phyloP scores from a whole-genome alignment of 2,888 invertebrate genomes.

The Odontocolon sp. region DNA sequence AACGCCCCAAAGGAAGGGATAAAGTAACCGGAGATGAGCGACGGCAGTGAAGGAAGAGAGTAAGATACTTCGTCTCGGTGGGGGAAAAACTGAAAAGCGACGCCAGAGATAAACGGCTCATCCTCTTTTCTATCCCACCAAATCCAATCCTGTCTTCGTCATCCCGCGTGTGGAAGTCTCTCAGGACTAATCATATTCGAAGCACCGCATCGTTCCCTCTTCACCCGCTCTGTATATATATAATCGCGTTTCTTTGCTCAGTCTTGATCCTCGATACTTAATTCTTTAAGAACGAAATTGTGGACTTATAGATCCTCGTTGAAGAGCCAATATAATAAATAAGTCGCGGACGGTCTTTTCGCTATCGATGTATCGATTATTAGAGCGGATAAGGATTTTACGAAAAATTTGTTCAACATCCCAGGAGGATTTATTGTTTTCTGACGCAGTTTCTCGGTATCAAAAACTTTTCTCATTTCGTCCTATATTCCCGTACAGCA shows the following conservation, averaged over 20 bases:
- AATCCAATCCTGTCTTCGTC: slow-evolving; percentile 74
- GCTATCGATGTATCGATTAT: slow-evolving; percentile 27
- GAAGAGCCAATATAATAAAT: slow-evolving; percentile 32
- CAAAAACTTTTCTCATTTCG: slow-evolving; percentile 54
- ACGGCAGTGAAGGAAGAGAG: slow-evolving; percentile 59
- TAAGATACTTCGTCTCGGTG: slow-evolving; percentile 49
- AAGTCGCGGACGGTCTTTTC: slow-evolving; percentile 6
- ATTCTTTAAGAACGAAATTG: slow-evolving; percentile 40
- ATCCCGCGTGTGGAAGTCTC: slow-evolving; percentile 69
- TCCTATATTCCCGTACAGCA: background rate
- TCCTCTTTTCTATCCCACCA: slow-evolving; percentile 71
- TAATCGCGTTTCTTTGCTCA: background rate
- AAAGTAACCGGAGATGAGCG: slow-evolving; percentile 72
- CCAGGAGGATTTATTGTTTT: slow-evolving; percentile 18
- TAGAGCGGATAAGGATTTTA: slow-evolving; percentile 34
- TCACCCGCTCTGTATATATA: background rate
- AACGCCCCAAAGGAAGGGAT: slow-evolving; percentile 73
- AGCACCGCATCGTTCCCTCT: slow-evolving; percentile 42
- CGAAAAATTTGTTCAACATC: slow-evolving; percentile 12
- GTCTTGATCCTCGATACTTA: slow-evolving; percentile 32
- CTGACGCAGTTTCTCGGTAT: slow-evolving; percentile 21
- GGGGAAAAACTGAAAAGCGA: slow-evolving; percentile 77
- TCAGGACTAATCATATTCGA: slow-evolving; percentile 76
- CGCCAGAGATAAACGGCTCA: slow-evolving; percentile 80
- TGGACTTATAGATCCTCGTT: slow-evolving; percentile 30